Conservation (phyloP, 2,888 invertebrate species). For the Halictus ligatus region DNA sequence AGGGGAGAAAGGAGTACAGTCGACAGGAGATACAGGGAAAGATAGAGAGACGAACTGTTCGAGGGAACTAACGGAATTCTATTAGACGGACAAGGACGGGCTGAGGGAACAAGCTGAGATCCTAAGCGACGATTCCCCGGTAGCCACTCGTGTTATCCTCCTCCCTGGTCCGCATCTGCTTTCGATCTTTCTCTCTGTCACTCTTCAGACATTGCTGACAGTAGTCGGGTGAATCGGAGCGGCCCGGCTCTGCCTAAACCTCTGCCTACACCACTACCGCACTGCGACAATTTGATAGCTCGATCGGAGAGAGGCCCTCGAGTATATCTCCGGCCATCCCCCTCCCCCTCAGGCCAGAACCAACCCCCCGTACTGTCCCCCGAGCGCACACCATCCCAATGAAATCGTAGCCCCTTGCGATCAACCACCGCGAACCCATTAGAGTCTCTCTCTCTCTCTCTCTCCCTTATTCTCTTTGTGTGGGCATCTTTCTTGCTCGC, state of each 20-base stretch:
- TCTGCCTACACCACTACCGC: conserved; percentile 80
- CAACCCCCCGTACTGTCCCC: conserved; percentile 10
- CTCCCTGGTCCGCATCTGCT: conserved; percentile 41
- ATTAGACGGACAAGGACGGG: conserved; percentile 53
- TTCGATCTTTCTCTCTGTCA: conserved; percentile 59
- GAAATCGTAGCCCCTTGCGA: conserved; percentile 67
- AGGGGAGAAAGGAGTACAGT: not conserved
- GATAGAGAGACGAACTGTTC: conserved; percentile 26
- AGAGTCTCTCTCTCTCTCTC: conserved; percentile 33
- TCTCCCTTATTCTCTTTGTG: not conserved
- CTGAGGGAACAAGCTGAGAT: conserved; percentile 65
- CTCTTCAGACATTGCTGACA: conserved; percentile 69
- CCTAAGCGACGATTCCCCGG: conserved; percentile 67
- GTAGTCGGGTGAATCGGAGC: conserved; percentile 66
- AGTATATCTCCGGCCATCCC: conserved; percentile 56
- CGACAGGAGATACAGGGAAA: conserved; percentile 10
- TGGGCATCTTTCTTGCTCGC: not conserved
- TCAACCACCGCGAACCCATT: conserved; percentile 65
- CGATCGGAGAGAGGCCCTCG: conserved; percentile 69
- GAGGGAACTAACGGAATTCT: conserved; percentile 57
- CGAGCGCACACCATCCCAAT: conserved; percentile 38
- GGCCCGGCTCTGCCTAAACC: conserved; percentile 70
- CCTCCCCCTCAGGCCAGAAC: conserved; percentile 7
- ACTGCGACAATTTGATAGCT: conserved; percentile 83
- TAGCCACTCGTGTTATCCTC: conserved; percentile 59